Conservation (phyloP, 2,113 vertebrate genomes). For the Zeus faber region DNA sequence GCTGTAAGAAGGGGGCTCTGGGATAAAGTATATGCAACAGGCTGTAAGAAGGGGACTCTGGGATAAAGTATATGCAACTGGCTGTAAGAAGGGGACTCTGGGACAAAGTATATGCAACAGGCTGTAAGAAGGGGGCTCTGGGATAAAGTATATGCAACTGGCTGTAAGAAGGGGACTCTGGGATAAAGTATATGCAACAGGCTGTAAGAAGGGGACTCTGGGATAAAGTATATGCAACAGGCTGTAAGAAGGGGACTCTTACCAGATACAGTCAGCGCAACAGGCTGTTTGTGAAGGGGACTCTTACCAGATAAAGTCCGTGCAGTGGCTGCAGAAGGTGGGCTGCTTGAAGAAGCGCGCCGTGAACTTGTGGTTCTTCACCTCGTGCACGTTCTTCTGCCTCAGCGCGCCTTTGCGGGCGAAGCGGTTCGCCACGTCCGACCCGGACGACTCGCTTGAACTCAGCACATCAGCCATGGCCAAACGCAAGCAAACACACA, state of each 20-base stretch:
- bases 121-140: no score
- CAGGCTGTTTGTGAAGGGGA: slow-evolving; percentile 14
- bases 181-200: neutral
- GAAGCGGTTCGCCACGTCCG: slow-evolving; percentile 84
- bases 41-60: no score
- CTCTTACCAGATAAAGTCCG: slow-evolving; percentile 87
- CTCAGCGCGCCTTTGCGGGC: slow-evolving; percentile 85
- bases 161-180: no score
- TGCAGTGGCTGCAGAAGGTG: slow-evolving; percentile 87
- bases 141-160: no score
- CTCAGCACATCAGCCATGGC: slow-evolving; percentile 86
- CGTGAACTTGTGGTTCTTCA: slow-evolving; percentile 86
- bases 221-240: neutral
- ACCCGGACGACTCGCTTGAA: slow-evolving; percentile 75
- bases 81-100: no score
- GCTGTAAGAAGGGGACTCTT: neutral
- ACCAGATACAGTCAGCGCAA: slow-evolving; percentile 5
- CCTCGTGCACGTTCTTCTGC: slow-evolving; percentile 86
- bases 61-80: no score
- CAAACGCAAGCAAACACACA: no score
- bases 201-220: no score
- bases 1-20: no score
- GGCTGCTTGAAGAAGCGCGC: slow-evolving; percentile 88
- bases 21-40: no score
- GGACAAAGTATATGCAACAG: no score